Percentiles rank a stretch among this genome's conserved stretches.
phyloP scores from a whole-genome alignment of 2,888 invertebrate species.

The Caenorhabditis becei region DNA sequence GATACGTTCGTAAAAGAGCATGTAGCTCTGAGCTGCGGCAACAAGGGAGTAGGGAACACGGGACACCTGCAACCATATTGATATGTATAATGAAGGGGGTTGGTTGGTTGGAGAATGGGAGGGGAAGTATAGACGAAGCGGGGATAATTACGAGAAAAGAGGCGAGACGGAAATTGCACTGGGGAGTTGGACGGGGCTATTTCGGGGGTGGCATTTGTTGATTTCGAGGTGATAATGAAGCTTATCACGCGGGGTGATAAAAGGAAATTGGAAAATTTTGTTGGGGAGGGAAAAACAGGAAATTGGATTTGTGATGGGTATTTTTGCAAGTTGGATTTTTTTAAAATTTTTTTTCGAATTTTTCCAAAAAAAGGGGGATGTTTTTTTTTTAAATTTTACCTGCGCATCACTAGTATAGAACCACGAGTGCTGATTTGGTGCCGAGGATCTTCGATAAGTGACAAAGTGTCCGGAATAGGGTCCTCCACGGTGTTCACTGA shows the following conservation, averaged over 20 bases:
- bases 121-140: neutral
- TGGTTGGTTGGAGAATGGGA: neutral
- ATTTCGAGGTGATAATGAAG: too few relatives aligned
- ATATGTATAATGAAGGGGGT: neutral
- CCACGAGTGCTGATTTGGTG: slow-evolving; percentile 85
- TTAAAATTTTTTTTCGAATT: too few relatives aligned
- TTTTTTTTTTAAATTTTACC: slow-evolving; percentile 83
- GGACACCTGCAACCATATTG: slow-evolving; percentile 65
- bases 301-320: too few relatives aligned
- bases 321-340: too few relatives aligned
- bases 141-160: too few relatives aligned
- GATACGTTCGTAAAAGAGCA: slow-evolving; percentile 90
- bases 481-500: slow-evolving; percentile 93
- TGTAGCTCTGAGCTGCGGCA: slow-evolving; percentile 90
- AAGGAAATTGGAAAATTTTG: too few relatives aligned
- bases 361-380: neutral
- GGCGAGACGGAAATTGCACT: too few relatives aligned
- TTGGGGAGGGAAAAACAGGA: too few relatives aligned
- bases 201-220: too few relatives aligned
- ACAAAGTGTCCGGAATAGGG: slow-evolving; percentile 95
- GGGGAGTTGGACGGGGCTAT: too few relatives aligned
- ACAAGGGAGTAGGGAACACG: slow-evolving; percentile 90
- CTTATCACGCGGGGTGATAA: too few relatives aligned
- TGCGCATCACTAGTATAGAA: slow-evolving; percentile 91
- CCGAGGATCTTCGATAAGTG: slow-evolving; percentile 88